Percentiles rank a stretch among this genome's conserved stretches.
Evolutionary conservation across 2,113 vertebrate genomes (phyloP).

Genomic region (Syngnathus floridae): DNA sequence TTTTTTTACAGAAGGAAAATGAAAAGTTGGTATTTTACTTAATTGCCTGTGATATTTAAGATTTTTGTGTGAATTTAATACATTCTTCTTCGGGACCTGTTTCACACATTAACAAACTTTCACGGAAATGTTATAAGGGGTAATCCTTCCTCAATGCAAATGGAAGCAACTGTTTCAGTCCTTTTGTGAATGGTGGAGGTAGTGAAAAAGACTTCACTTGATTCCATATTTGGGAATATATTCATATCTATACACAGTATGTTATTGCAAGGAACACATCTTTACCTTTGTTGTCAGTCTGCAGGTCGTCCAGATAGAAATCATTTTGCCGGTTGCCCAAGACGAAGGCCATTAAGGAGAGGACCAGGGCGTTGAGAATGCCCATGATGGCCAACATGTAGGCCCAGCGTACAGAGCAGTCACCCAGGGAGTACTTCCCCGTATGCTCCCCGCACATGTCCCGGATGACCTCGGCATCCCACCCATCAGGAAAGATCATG

Average conservation of each 20-base stretch:
- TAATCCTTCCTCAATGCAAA: neutral
- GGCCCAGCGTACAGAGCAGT: conserved; percentile 93
- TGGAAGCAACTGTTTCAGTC: neutral
- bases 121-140: neutral
- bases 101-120: too few relatives aligned
- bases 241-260: neutral
- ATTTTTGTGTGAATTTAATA: neutral
- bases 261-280: neutral
- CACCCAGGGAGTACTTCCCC: conserved; percentile 90
- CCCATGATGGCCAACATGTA: conserved; percentile 96
- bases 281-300: conserved; percentile 91
- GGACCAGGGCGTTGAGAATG: conserved; percentile 93
- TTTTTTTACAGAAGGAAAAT: neutral
- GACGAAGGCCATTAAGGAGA: conserved; percentile 93
- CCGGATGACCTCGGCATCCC: conserved; percentile 93
- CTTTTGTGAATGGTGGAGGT: neutral
- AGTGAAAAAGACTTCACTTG: neutral
- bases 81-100: too few relatives aligned
- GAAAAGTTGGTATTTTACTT: neutral
- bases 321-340: conserved; percentile 95
- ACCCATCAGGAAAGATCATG: conserved; percentile 96
- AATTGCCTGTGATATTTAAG: neutral
- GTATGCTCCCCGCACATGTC: conserved; percentile 93
- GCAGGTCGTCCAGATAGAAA: conserved; percentile 90
- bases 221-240: neutral